Base-by-base conservation (phyloP, 2,888 invertebrate species). In the Oligia latruncula region DNA sequence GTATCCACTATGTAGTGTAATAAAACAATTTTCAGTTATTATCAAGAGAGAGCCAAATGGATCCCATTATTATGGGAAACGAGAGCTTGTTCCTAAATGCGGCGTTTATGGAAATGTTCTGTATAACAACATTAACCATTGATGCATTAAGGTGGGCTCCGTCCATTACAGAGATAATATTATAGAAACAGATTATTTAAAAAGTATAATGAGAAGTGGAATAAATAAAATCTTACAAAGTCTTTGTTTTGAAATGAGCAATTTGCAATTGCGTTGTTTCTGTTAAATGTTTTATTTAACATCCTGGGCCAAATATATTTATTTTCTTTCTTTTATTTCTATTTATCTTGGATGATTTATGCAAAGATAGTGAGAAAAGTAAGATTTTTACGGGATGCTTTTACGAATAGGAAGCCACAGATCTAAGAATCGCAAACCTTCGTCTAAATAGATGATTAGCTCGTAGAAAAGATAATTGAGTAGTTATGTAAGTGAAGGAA, bases 101-200 rank as follows among this genome's bases (percentile, higher is more conserved):
- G 76, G 74, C 88, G 85, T 92, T 93, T 93, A 93, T 93, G 93
- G 91, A 92, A 94, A 94, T 93, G 80, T 86, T 83, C 82, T 80
- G 77, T 71, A 80, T 77, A 86, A 49, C 77, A 83, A 87, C 83
- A 88, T 89, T 89, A 86, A 87, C 83, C 87, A 87, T 89, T 88
- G 89, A 90, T 90, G 89, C 82, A 88, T 90, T 88, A 88, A 87
- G 80, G 85, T 90, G 83, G 80, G 80, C 79, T 80, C 55, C 74
- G 81, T 68, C 77, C 74, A 88, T 88, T 85, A 83, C 58, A 70
- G 43, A 66, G 43, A 49, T 68, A 60, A 64, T 81, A 68, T 46
- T 80, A 82, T 71, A 84, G 77, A 76, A 64, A 66, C 73, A 81
- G 71, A 74, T 82, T 82, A 81, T 85, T 77, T 87, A 77, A 58